Percentiles rank a stretch among this genome's conserved stretches.
Conservation (phyloP, 2,113 vertebrate species). For the Catharus fuscescens region DNA sequence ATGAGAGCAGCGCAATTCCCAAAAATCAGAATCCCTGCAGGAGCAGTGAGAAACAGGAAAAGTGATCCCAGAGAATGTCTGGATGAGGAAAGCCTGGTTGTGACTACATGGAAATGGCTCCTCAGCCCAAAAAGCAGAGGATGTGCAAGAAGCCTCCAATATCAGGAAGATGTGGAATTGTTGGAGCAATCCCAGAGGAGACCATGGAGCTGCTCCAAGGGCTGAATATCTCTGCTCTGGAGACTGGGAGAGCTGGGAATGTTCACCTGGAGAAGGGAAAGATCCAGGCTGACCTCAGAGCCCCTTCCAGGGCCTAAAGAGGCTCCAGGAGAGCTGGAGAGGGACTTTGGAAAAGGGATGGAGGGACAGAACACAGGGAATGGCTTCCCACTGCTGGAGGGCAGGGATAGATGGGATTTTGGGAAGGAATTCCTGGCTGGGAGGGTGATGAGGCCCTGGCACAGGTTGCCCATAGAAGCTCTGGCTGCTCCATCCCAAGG, state of each 20-base stretch:
- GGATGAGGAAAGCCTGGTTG: not conserved
- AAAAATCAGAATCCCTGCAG: not conserved
- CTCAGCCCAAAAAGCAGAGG: not conserved
- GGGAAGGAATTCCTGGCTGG: not conserved
- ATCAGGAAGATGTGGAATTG: not conserved
- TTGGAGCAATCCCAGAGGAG: not conserved
- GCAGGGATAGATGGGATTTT: not conserved
- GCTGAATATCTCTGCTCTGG: not conserved
- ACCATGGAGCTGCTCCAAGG: fast-evolving
- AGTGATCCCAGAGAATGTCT: not conserved
- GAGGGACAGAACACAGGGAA: not conserved
- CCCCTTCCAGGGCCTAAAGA: not conserved
- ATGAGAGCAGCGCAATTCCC: not conserved
- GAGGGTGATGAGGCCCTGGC: fast-evolving
- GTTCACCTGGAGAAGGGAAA: not conserved
- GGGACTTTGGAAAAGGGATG: fast-evolving
- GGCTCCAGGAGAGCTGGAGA: not conserved
- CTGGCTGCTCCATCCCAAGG: not conserved
- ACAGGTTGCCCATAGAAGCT: not conserved
- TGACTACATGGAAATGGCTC: not conserved
- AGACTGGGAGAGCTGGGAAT: not conserved
- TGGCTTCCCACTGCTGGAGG: not conserved
- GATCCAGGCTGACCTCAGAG: fast-evolving
- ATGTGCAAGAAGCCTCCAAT: not conserved
- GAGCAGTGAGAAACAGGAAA: not conserved